A percentile compares a stretch with the other conserved stretches of the same genome.
phyloP scores from a whole-genome alignment of 2,113 vertebrate species.

The Campylorhamphus procurvoides region DNA sequence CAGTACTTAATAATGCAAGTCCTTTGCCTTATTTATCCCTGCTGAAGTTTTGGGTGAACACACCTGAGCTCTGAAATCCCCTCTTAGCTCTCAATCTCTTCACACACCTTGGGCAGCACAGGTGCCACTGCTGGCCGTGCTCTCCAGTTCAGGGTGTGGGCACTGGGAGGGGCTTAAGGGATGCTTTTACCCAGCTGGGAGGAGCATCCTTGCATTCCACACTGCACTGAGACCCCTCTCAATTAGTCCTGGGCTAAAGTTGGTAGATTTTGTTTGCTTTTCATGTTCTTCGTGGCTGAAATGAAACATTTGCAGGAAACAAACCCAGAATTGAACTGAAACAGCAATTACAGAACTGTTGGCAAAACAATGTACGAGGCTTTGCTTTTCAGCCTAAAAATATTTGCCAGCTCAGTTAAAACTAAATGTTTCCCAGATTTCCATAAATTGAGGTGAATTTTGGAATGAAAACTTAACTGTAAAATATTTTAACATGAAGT shows the following conservation, averaged over 20 bases:
- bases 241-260: background rate
- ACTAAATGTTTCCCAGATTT: background rate
- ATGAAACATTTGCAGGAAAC: background rate
- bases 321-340: background rate
- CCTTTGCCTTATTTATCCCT: background rate
- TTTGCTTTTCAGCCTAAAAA: conserved; percentile 15
- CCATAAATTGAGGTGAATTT: background rate
- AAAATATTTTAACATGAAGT: background rate
- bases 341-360: background rate
- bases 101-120: background rate
- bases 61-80: background rate
- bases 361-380: background rate
- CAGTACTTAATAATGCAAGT: background rate
- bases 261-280: background rate
- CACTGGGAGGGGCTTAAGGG: background rate
- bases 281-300: background rate
- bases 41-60: background rate
- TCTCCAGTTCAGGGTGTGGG: background rate
- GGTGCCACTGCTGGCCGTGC: rapidly evolving
- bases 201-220: background rate
- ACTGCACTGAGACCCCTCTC: background rate
- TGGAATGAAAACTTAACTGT: background rate
- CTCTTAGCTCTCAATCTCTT: background rate
- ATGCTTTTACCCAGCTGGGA: background rate
- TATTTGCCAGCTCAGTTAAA: background rate